Percentiles rank a stretch among this genome's conserved stretches.
Conservation (phyloP, 2,888 invertebrate genomes). For the Hesperia comma region DNA sequence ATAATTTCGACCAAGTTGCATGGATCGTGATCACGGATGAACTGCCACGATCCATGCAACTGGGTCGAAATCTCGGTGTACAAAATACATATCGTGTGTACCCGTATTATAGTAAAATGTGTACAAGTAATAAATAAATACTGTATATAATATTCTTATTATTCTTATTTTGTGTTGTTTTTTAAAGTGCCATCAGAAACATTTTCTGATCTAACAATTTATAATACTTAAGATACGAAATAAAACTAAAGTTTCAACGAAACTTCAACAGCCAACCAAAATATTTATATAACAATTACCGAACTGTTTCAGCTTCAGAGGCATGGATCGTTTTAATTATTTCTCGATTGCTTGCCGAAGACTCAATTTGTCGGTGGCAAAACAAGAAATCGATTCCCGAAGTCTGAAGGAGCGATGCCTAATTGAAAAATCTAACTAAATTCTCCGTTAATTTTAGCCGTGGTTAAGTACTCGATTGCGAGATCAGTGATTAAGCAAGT, state of each 20-base stretch:
- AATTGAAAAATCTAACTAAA: conserved; percentile 56
- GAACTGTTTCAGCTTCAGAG: conserved; percentile 30
- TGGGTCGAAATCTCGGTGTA: too few relatives aligned
- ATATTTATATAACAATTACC: conserved; percentile 33
- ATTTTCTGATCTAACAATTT: background rate
- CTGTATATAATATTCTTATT: too few relatives aligned
- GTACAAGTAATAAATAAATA: too few relatives aligned
- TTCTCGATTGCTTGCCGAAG: conserved; percentile 48
- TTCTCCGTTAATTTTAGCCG: conserved; percentile 50
- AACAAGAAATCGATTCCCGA: conserved; percentile 50
- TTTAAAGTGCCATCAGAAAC: background rate
- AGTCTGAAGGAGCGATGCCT: conserved; percentile 46
- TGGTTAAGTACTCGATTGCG: conserved; percentile 55
- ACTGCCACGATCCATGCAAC: too few relatives aligned
- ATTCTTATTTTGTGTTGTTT: background rate
- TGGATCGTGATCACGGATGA: too few relatives aligned
- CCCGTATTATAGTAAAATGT: too few relatives aligned
- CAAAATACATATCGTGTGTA: too few relatives aligned
- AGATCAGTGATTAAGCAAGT: background rate
- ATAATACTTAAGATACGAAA: background rate
- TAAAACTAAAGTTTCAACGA: conserved; percentile 2
- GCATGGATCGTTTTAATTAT: conserved; percentile 47
- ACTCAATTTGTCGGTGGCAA: conserved; percentile 49
- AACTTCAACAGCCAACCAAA: conserved; percentile 12
- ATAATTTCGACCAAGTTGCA: too few relatives aligned